Percentiles rank a stretch among this genome's conserved stretches.
Conservation (phyloP, 2,113 vertebrate genomes). For the Indri indri region DNA sequence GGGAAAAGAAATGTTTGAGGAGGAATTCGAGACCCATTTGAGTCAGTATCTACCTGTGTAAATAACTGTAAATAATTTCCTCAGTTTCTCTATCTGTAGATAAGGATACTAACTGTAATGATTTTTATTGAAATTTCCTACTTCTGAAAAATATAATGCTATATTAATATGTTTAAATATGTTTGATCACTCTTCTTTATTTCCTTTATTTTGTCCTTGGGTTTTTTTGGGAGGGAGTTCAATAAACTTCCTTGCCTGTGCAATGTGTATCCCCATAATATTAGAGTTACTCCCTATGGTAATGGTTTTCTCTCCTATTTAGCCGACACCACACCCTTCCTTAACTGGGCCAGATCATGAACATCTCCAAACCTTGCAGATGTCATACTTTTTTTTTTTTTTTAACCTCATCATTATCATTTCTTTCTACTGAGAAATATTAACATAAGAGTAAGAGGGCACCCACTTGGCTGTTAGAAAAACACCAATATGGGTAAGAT, state of each 20-base stretch:
- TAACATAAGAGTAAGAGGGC: neutral
- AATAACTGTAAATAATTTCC: neutral
- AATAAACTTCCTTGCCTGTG: neutral
- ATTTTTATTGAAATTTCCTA: neutral
- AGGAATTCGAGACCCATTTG: neutral
- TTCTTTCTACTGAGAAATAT: neutral
- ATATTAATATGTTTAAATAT: neutral
- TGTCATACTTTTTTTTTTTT: neutral
- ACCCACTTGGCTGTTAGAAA: neutral
- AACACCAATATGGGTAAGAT: neutral
- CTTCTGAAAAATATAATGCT: neutral
- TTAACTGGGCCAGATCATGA: neutral
- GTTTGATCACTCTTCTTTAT: neutral
- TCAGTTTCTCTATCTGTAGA: neutral
- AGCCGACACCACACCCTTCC: too few relatives aligned
- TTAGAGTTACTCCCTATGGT: neutral
- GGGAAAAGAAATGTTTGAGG: neutral
- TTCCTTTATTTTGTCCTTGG: neutral
- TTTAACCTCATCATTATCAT: neutral
- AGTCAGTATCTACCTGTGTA: neutral
- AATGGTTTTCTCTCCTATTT: neutral
- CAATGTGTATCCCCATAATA: neutral
- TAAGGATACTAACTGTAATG: neutral
- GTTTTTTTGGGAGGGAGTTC: neutral
- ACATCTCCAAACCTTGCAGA: neutral